Evolutionary conservation across 2,888 invertebrate genomes (phyloP).

Genomic region (Drosophila acutilabella): DNA sequence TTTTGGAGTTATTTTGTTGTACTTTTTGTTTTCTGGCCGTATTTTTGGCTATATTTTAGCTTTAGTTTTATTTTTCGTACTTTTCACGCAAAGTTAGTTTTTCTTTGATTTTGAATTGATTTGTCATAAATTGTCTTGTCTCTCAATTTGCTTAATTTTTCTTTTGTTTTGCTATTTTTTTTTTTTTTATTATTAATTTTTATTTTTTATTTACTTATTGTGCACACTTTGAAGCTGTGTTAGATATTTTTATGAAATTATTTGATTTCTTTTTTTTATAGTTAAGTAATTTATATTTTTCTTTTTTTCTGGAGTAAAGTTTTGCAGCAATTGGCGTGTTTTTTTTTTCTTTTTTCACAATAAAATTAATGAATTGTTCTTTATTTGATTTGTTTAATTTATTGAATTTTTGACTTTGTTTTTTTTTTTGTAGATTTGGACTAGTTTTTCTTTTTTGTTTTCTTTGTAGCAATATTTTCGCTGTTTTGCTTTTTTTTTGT

Average conservation of each 20-base stretch:
- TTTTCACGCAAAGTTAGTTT: slow-evolving; percentile 28
- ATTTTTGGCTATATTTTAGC: slow-evolving; percentile 56
- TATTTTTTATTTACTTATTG: slow-evolving; percentile 61
- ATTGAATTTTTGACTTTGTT: slow-evolving; percentile 31
- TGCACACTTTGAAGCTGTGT: slow-evolving; percentile 80
- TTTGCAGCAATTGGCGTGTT: slow-evolving; percentile 73
- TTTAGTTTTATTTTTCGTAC: slow-evolving; percentile 27
- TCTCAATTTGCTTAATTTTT: slow-evolving; percentile 43
- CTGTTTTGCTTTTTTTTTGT: slow-evolving; percentile 34
- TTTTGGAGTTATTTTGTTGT: slow-evolving; percentile 53
- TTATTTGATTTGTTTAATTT: slow-evolving; percentile 20
- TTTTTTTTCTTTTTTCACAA: slow-evolving; percentile 44
- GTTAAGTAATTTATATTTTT: slow-evolving; percentile 37
- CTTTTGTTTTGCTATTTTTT: slow-evolving; percentile 36
- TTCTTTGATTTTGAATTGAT: slow-evolving; percentile 6
- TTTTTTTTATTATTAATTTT: slow-evolving; percentile 33
- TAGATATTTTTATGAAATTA: slow-evolving; percentile 42
- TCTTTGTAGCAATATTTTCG: slow-evolving; percentile 62
- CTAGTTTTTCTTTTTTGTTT: slow-evolving; percentile 74
- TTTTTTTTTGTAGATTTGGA: slow-evolving; percentile 72
- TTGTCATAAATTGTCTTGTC: slow-evolving; percentile 13
- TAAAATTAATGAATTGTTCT: slow-evolving; percentile 57
- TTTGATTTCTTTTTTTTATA: slow-evolving; percentile 40
- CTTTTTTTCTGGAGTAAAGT: slow-evolving; percentile 50
- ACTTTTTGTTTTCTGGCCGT: slow-evolving; percentile 75